Evolutionary conservation across 64 coral and sea anemone species (phyloP).

Genomic region (Pachyseris speciosa): DNA sequence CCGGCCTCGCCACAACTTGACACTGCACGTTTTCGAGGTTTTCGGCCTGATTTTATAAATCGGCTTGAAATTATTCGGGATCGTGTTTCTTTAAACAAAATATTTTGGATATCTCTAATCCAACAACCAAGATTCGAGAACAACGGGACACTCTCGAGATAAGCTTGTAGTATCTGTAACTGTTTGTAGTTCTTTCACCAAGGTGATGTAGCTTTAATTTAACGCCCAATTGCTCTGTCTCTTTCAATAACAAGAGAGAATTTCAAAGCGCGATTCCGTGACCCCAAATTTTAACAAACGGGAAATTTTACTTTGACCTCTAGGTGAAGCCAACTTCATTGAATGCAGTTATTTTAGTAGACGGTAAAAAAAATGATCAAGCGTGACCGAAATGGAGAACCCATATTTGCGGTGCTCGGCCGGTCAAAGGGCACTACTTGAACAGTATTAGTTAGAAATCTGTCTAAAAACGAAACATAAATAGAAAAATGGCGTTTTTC

Average conservation of each 20-base stretch:
- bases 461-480: neutral
- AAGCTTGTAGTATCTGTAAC: neutral
- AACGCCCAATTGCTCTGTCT: neutral
- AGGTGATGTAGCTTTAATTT: neutral
- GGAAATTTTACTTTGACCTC: neutral
- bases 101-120: constrained; percentile 26
- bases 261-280: neutral
- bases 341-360: no score
- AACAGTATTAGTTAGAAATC: neutral
- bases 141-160: neutral
- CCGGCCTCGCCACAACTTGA: neutral
- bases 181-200: neutral
- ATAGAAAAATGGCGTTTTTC: neutral
- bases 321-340: neutral
- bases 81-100: constrained; percentile 13
- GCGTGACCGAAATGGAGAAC: neutral
- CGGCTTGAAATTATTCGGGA: neutral
- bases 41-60: neutral
- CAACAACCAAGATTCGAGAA: neutral
- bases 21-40: neutral
- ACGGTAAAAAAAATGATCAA: no score
- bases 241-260: neutral
- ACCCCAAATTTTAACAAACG: neutral
- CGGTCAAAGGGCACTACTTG: neutral
- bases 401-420: neutral